phyloP scores from a whole-genome alignment of 2,888 invertebrate species.

The Plagodis pulveraria region DNA sequence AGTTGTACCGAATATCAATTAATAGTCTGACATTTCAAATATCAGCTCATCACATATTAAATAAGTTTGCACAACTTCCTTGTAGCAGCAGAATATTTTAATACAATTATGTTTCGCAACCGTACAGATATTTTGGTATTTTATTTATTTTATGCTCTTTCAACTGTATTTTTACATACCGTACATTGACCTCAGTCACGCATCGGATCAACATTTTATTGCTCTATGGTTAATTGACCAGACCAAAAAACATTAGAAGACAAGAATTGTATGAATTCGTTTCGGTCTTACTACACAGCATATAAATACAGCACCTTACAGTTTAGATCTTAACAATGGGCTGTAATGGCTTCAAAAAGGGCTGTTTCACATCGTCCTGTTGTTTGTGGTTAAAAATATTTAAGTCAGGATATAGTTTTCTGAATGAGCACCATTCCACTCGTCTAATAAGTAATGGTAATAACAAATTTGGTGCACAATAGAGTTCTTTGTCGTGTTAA shows the following conservation, averaged over 20 bases:
- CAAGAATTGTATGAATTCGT: too few species aligned
- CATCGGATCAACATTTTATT: slow-evolving; percentile 17
- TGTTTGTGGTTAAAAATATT: too few species aligned
- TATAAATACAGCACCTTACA: too few species aligned
- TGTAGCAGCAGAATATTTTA: slow-evolving; percentile 17
- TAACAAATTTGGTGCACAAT: too few species aligned
- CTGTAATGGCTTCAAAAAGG: too few species aligned
- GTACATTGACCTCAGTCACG: slow-evolving; percentile 24
- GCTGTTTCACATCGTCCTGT: too few species aligned
- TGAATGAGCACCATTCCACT: too few species aligned
- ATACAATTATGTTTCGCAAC: slow-evolving; percentile 1
- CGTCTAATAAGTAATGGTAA: too few species aligned
- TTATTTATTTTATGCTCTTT: slow-evolving; percentile 4
- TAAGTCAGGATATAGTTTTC: too few species aligned
- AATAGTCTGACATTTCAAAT: slow-evolving; percentile 28
- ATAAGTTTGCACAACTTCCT: slow-evolving; percentile 18
- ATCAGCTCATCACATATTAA: slow-evolving; percentile 14
- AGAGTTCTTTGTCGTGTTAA: too few species aligned
- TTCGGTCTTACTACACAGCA: too few species aligned
- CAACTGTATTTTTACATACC: slow-evolving; percentile 15
- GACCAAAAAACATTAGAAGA: not conserved
- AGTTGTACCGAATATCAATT: slow-evolving; percentile 12
- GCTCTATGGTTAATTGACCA: slow-evolving; percentile 24
- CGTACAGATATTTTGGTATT: not conserved
- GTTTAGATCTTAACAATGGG: too few species aligned